These are phyloP conservation scores for Loris lydekkerianus DNA, from an alignment of 2,797 vertebrate species.

Conservation along the genomic window DNA sequence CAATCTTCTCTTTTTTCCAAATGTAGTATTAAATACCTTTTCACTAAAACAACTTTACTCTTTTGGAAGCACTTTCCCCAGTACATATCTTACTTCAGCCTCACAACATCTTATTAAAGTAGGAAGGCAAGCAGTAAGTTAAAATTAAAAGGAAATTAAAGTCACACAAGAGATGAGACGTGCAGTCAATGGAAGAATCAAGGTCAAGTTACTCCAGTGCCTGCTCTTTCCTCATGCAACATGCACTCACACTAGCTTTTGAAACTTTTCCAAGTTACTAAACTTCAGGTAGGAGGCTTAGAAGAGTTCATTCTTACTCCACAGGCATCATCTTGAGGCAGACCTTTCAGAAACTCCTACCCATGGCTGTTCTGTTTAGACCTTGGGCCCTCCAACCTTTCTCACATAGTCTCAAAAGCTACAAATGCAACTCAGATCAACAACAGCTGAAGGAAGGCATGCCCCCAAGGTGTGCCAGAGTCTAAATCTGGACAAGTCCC, in stretches of 20 bases:
- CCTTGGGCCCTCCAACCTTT: background rate
- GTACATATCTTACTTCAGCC: background rate
- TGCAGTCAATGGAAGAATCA: background rate
- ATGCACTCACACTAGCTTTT: background rate
- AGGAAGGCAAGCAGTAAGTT: background rate
- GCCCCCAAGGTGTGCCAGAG: background rate
- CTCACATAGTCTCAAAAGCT: background rate
- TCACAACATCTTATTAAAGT: background rate
- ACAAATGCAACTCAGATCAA: background rate
- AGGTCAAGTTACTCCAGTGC: background rate
- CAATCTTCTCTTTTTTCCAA: background rate
- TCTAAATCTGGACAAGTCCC: background rate
- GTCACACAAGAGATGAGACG: background rate
- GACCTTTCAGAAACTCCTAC: background rate
- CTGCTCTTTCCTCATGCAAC: background rate
- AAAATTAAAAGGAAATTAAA: constrained; percentile 10
- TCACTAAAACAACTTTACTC: background rate
- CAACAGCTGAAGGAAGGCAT: background rate
- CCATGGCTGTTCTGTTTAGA: background rate
- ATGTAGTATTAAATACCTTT: constrained; percentile 1
- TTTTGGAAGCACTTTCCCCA: constrained; percentile 33
- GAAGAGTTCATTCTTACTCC: background rate
- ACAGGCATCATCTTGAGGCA: background rate
- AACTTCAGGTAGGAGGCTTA: background rate
- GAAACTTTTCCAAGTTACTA: background rate